Conservation (phyloP, 2,113 vertebrate genomes). For the Catharus bicknelli region DNA sequence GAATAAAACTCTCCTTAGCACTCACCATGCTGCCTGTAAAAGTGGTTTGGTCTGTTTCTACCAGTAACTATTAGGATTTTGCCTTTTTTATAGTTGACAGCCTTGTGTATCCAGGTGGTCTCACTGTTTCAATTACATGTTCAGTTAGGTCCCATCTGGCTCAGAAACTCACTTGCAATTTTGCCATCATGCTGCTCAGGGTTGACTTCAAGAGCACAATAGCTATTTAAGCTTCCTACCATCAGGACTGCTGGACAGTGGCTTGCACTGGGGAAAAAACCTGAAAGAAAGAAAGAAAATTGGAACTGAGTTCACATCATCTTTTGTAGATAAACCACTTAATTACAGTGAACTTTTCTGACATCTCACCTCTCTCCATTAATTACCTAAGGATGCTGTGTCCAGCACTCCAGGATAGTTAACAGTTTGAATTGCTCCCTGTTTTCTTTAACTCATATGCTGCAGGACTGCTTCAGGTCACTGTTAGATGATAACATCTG, state of each 20-base stretch:
- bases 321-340: not conserved
- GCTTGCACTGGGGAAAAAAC: not conserved
- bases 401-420: not conserved
- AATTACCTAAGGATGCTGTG: not conserved
- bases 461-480: not conserved
- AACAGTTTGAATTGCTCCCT: not conserved
- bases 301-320: not conserved
- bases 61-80: not conserved
- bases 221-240: not conserved
- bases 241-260: not conserved
- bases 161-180: not conserved
- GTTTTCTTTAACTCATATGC: not conserved
- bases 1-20: not conserved
- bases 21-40: not conserved
- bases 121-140: slow-evolving; percentile 8
- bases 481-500: not conserved
- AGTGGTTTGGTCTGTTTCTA: not conserved
- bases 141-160: not conserved
- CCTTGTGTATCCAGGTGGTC: slow-evolving; percentile 7
- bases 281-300: not conserved
- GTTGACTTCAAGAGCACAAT: not conserved
- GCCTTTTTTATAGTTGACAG: not conserved
- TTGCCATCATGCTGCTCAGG: not conserved
- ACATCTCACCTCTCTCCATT: not conserved
- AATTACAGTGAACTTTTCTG: not conserved